Base-by-base conservation (phyloP, 2,113 vertebrate genomes). In the Axis porcinus region DNA sequence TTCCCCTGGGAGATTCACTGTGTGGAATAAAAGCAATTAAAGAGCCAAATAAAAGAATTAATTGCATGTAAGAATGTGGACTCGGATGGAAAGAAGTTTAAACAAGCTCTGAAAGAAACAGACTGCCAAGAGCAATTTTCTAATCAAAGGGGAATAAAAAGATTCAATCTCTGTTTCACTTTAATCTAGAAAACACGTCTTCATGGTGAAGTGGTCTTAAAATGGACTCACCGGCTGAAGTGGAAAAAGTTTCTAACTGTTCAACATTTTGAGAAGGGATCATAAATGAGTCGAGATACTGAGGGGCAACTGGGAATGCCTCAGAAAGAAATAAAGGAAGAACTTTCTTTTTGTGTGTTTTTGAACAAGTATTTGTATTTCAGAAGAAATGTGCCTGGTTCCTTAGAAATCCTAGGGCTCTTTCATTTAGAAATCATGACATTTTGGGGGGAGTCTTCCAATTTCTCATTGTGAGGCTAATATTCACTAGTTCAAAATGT, bases 71-170 rank as follows among this genome's bases (percentile, higher is more conserved):
- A 92, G 86, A 88, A 50, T 91, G 79, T 87, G 82, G 95, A 45
- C 64, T 89, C 97, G 94, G 97, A 96, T 95, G 70, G 64, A 1
- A 93, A 57, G 97, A 94, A 95, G 96, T 96, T 96, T 97, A 97
- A 97, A 91, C n/a, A 91, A 95, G 91, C 94, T 95, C 93, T 94
- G 96, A 97, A 98, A 98, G 50, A 91, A 97, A 93, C 78, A 98
- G 82, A 62, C 89, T 91, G 92, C 97, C 96, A 97, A 93, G 64
- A 94, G 70, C 55, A 67, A 96, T 98, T 98, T 98, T 97, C 89
- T 96, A 96, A 96, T 98, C 97, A 97, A 88, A 98, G 57, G n/a
- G 62, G 54, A 96, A 52, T 89, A 90, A 97, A 98, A 97, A 93
- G 86, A 93, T 93, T 93, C 96, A 78, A 28, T 94, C 57, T 98